Evolutionary conservation across 2,113 vertebrate species (phyloP).

Genomic region (Tretioscincus oriximinensis): DNA sequence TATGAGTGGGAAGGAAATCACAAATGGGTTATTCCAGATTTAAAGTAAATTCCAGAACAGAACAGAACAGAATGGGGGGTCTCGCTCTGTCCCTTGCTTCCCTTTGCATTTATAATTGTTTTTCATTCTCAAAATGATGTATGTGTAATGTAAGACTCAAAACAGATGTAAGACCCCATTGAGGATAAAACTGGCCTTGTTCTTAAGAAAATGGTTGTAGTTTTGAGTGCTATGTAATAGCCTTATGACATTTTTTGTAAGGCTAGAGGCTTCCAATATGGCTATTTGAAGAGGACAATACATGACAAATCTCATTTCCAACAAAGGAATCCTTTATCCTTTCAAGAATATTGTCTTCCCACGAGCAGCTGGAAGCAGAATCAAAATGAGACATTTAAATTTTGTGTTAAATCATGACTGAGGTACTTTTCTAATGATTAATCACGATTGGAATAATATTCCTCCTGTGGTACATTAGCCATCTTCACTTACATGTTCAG

Average conservation of each 20-base stretch:
- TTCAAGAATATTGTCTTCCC: background rate
- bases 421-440: background rate
- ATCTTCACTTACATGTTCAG: no score
- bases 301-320: background rate
- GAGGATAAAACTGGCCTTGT: background rate
- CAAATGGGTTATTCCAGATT: no score
- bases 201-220: background rate
- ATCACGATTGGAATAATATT: background rate
- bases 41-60: no score
- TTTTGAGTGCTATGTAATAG: background rate
- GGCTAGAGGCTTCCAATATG: background rate
- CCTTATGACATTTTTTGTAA: background rate
- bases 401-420: background rate
- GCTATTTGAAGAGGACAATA: background rate
- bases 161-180: background rate
- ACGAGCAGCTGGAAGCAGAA: background rate
- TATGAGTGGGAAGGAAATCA: no score
- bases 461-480: no score
- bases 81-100: background rate
- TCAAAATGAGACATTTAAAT: background rate
- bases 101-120: background rate
- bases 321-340: background rate
- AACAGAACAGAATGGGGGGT: no score
- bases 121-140: background rate
- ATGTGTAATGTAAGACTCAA: background rate